Evolutionary conservation across 1,140 invertebrate genomes (phyloP).

Genomic region (Orius insidiosus): DNA sequence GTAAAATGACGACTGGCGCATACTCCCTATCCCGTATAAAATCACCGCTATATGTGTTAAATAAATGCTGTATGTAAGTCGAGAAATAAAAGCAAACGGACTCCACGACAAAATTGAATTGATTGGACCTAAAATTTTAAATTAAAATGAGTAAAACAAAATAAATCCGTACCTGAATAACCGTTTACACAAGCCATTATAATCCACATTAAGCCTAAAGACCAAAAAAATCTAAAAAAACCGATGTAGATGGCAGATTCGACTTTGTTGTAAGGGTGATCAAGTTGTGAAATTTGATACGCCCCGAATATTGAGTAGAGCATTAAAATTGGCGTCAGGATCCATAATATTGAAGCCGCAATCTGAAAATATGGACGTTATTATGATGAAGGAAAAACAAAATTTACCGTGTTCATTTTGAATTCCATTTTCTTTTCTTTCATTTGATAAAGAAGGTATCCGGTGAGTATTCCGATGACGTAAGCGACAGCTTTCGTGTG

Average conservation of each 20-base stretch:
- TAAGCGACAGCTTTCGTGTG: constrained; percentile 26
- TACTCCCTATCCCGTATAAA: constrained; percentile 11
- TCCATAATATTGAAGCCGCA: constrained; percentile 7
- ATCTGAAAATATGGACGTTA: too few relatives aligned
- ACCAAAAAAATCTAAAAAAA: constrained; percentile 37
- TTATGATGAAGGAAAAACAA: too few relatives aligned
- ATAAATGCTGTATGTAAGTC: constrained; percentile 38
- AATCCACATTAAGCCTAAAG: constrained; percentile 30
- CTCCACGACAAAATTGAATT: constrained; percentile 34
- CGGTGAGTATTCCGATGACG: constrained; percentile 27
- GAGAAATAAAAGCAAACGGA: constrained; percentile 32
- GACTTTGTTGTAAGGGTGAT: constrained; percentile 12
- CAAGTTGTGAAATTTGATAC: constrained; percentile 13
- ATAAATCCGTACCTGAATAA: constrained; percentile 22
- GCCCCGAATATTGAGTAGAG: constrained; percentile 12
- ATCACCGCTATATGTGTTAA: constrained; percentile 29
- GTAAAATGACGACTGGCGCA: constrained; percentile 10
- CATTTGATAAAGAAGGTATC: constrained; percentile 24
- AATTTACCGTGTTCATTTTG: constrained; percentile 11
- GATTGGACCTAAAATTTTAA: constrained; percentile 27
- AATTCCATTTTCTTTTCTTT: constrained; percentile 11
- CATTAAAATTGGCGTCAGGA: constrained; percentile 4
- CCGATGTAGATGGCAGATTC: constrained; percentile 35
- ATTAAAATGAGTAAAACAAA: constrained; percentile 1
- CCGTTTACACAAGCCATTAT: constrained; percentile 34